Conservation (phyloP, 2,113 vertebrate genomes). For the Perca fluviatilis region DNA sequence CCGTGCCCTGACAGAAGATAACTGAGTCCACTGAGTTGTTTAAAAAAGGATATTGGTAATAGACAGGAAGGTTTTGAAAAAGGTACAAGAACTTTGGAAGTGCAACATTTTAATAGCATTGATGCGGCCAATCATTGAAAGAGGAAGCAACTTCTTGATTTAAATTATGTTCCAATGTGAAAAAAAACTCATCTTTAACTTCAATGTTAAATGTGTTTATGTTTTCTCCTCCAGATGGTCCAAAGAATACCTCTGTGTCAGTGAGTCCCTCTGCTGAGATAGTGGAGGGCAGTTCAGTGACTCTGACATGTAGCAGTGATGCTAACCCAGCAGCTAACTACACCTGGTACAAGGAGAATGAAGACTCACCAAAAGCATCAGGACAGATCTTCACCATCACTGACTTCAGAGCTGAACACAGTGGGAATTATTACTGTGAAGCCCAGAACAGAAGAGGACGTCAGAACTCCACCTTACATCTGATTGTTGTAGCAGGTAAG, state of each 20-base stretch:
- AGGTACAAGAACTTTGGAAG: not conserved
- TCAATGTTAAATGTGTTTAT: no score
- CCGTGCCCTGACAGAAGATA: not conserved
- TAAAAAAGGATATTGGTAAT: not conserved
- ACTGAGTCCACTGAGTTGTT: not conserved
- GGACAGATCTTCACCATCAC: conserved; percentile 3
- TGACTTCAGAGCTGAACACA: conserved; percentile 8
- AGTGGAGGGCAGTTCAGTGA: no score
- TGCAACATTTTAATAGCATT: not conserved
- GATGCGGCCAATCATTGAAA: not conserved
- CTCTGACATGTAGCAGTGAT: no score
- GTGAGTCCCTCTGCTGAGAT: no score
- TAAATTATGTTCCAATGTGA: no score
- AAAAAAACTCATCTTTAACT: no score
- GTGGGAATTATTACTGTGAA: conserved; percentile 38
- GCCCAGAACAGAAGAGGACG: conserved; percentile 21
- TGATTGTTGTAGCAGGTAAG: not conserved
- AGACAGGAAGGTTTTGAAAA: not conserved
- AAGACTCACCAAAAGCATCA: not conserved
- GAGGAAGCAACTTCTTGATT: not conserved
- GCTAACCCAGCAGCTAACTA: no score
- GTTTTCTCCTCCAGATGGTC: no score
- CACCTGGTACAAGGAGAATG: not conserved
- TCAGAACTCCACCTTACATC: not conserved
- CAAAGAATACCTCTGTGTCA: no score